Evolutionary conservation across 35 echinoderm and acorn worm species (phyloP), one percentile per base, ranked within the genome.

Genomic region (Lytechinus variegatus): DNA sequence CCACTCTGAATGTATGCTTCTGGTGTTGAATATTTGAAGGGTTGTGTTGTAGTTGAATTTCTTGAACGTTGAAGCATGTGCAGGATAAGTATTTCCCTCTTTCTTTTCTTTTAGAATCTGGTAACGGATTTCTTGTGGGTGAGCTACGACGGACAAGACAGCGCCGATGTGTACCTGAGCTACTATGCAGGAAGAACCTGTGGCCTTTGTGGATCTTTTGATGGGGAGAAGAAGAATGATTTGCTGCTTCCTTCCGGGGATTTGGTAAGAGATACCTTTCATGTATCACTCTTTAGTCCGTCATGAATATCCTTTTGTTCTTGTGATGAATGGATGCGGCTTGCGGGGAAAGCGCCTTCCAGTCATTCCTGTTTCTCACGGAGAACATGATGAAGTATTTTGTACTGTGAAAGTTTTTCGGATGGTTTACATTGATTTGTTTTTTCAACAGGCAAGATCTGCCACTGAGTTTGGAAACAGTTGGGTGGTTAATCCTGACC

Each of bases 151-250:
- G 88, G 88, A 29, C 10, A 54, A 21, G 11, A 54, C 88, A 90
- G 28, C 52, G 88, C 88, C 21, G 28, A 90, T 54, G 52, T 90
- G 29, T 90, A 90, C 88, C 88, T 90, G 10, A 28, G 88, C 88
- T 54, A 93, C 27, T 96, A 88, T 21, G 94, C 86, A 86, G 96
- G 96, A 79, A 89, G 89, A 8, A 96, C 95, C 10, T 97, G 98
- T 89, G 98, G 98, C 91, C 96, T 99, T 11, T 99, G 98, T 95
- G 98, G 98, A 29, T 97, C 97, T n/a, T 99, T 96, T 57, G 96
- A 99, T 88, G 96, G 95, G 4, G 72, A 96, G 44, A 28, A 86
- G 24, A 29, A 61, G 0, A 97, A 98, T 94, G 97, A 98, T 56
- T 96, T 95, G 86, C 96, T 54, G 4, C 29, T 66, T 10, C 95